These are phyloP conservation scores for Phoxinus phoxinus DNA, from an alignment of 2,113 vertebrate species.

Conservation along the genomic window DNA sequence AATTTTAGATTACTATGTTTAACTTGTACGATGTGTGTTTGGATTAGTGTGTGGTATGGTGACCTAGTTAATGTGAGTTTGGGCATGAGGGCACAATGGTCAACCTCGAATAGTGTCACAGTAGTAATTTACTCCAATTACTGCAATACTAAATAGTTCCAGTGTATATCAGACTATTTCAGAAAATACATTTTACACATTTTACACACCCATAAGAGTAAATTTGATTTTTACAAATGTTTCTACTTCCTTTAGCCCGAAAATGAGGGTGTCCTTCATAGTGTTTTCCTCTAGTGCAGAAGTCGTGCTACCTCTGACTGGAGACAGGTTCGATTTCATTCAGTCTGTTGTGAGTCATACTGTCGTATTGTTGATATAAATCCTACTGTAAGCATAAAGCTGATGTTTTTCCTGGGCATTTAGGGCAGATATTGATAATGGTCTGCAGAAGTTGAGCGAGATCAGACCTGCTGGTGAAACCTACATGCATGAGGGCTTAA, in stretches of 20 bases:
- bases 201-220: not conserved
- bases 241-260: constrained; percentile 79
- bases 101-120: not conserved
- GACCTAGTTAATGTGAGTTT: constrained; percentile 27
- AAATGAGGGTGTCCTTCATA: constrained; percentile 93
- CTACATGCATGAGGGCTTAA: constrained; percentile 93
- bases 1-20: constrained; percentile 69
- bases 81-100: not conserved
- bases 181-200: not conserved
- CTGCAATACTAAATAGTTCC: constrained; percentile 5
- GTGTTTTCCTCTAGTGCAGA: constrained; percentile 88
- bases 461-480: constrained; percentile 90
- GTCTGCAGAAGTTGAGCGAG: constrained; percentile 80
- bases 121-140: not conserved
- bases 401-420: not conserved
- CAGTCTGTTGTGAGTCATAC: not conserved
- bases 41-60: constrained; percentile 49
- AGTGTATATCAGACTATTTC: not conserved
- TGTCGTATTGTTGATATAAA: not conserved
- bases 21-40: constrained; percentile 45
- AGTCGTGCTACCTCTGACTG: constrained; percentile 87
- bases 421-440: constrained; percentile 79
- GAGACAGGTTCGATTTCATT: constrained; percentile 84
- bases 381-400: not conserved
- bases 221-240: not conserved